A percentile compares a stretch with the other conserved stretches of the same genome.
These are phyloP conservation scores for Sciurus vulgaris DNA, from an alignment of 2,797 vertebrate species.

Conservation along the genomic window DNA sequence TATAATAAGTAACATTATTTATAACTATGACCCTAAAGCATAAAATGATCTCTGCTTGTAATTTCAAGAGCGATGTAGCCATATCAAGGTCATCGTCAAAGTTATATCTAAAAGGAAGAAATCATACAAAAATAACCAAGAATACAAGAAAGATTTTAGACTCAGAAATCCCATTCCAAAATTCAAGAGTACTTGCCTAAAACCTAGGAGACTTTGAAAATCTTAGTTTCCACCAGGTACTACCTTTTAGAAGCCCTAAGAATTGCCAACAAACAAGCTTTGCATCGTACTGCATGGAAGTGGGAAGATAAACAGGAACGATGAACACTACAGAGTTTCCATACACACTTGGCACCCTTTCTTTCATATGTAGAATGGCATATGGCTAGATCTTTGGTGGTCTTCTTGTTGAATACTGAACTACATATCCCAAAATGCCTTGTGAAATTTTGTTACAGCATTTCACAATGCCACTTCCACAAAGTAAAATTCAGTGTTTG, in stretches of 20 bases:
- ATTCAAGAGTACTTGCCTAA: slow-evolving; percentile 12
- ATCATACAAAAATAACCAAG: slow-evolving; percentile 56
- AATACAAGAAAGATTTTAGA: slow-evolving; percentile 20
- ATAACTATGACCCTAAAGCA: slow-evolving; percentile 66
- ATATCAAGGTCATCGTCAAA: slow-evolving; percentile 63
- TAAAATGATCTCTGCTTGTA: slow-evolving; percentile 63
- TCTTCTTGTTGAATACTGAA: slow-evolving; percentile 61
- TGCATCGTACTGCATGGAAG: background rate
- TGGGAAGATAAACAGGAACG: background rate
- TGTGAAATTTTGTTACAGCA: slow-evolving; percentile 42
- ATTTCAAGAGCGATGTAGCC: slow-evolving; percentile 52
- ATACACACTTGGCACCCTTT: background rate
- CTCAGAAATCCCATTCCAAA: slow-evolving; percentile 44
- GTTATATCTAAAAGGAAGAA: slow-evolving; percentile 57
- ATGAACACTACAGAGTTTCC: background rate
- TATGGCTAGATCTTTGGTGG: slow-evolving; percentile 10
- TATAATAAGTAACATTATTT: slow-evolving; percentile 68
- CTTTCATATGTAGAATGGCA: background rate
- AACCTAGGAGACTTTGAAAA: slow-evolving; percentile 35
- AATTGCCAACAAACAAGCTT: background rate
- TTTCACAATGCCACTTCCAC: slow-evolving; percentile 50
- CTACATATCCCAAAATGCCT: slow-evolving; percentile 77
- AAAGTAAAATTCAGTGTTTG: slow-evolving; percentile 55
- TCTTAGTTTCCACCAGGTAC: background rate
- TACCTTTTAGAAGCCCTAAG: background rate